Evolutionary conservation across 2,113 vertebrate species (phyloP), one percentile per base, ranked within the genome.

Genomic region (Eudorcas thomsonii): DNA sequence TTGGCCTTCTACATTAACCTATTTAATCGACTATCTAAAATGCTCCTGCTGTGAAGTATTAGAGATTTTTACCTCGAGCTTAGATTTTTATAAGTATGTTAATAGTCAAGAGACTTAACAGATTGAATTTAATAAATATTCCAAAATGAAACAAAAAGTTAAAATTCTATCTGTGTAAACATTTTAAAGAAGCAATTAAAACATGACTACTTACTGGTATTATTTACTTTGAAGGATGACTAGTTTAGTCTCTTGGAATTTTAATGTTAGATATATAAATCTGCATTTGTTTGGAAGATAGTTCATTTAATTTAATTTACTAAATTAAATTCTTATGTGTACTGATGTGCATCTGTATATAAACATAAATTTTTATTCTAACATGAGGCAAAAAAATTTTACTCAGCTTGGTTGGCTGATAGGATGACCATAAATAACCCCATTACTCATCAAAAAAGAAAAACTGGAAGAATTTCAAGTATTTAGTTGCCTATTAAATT

Each of bases 401-500:
- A 13, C 87, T 90, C 48, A 83, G n/a, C 54, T 91, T 88, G 12
- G 23, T 91, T 94, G 48, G 52, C 91, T 93, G 67, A 82, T 94
- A 91, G 90, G 54, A 85, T 90, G 57, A 91, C 91, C 86, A 94
- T 94, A 97, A 98, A 96, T 91, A 96, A 94, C 57, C 26, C 62
- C 80, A 33, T 86, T 97, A 88, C 83, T 96, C 77, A 94, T 91
- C 88, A 83, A 82, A 86, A 96, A 94, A 89, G 80, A 80, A 94
- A 96, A 96, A 30, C 39, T 96, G 90, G 85, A 97, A 94, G 92
- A 96, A 92, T 94, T 90, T 97, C 88, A 98, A 95, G 71, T 97
- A 95, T 98, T 97, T 98, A 78, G 80, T 97, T 97, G 93, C 57
- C 64, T 96, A 57, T 93, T 94, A 91, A 94, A 95, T 55, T 90